phyloP scores from a whole-genome alignment of 2,113 vertebrate genomes.

The Melanocharis versteri region DNA sequence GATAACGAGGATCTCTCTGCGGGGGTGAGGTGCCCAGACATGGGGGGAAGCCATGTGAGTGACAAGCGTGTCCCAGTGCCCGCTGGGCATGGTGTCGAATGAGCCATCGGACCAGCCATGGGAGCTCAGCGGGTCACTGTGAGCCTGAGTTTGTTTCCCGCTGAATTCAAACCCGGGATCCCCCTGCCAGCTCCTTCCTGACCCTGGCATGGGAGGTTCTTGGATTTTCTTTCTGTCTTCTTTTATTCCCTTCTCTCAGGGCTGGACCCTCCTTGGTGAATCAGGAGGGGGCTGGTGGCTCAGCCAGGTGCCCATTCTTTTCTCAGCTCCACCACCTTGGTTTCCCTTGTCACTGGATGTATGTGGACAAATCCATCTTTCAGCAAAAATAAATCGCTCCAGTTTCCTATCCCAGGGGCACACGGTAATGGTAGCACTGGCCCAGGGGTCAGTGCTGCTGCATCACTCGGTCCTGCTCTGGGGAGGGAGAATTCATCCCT shows the following conservation, averaged over 20 bases:
- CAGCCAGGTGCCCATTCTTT: background rate
- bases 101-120: rapidly evolving
- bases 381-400: background rate
- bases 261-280: background rate
- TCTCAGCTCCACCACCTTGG: background rate
- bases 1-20: background rate
- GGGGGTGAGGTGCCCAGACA: background rate
- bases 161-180: rapidly evolving
- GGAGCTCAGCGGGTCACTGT: background rate
- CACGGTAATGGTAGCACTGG: rapidly evolving
- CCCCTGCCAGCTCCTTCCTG: background rate
- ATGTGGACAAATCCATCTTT: background rate
- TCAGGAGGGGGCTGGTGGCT: background rate
- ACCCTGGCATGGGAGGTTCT: rapidly evolving
- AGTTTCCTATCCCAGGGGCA: background rate
- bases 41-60: background rate
- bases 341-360: background rate
- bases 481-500: background rate
- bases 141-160: background rate
- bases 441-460: background rate
- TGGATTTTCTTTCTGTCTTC: background rate
- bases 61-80: constrained; percentile 18
- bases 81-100: background rate
- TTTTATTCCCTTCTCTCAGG: background rate
- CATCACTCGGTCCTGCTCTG: background rate